A percentile compares a stretch with the other conserved stretches of the same genome.
Evolutionary conservation across 2,888 invertebrate species (phyloP).

Genomic region (Rhamphomyia laevipes): DNA sequence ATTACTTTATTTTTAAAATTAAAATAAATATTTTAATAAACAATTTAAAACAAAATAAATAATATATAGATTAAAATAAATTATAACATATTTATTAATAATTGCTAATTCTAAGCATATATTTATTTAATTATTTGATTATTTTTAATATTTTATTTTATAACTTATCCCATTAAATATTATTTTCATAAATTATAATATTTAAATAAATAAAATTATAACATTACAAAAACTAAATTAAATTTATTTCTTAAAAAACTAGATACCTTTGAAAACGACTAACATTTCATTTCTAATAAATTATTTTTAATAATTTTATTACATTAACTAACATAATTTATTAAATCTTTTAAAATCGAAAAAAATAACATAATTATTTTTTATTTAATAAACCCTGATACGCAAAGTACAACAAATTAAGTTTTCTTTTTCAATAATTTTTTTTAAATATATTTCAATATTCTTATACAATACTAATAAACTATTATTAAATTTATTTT

Average conservation of each 20-base stretch:
- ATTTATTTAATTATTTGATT: slow-evolving; percentile 36
- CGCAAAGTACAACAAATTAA: slow-evolving; percentile 56
- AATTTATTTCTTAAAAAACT: slow-evolving; percentile 54
- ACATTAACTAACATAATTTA: slow-evolving; percentile 47
- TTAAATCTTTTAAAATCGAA: slow-evolving; percentile 53
- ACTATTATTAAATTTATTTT: slow-evolving; percentile 44
- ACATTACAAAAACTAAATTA: slow-evolving; percentile 28
- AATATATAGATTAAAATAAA: slow-evolving; percentile 40
- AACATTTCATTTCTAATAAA: slow-evolving; percentile 52
- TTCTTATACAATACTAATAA: slow-evolving; percentile 46
- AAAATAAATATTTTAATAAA: slow-evolving; percentile 36
- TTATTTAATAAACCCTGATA: slow-evolving; percentile 56
- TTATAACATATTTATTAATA: slow-evolving; percentile 40
- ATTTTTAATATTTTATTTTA: slow-evolving; percentile 44
- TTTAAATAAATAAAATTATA: slow-evolving; percentile 24
- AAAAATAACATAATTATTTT: slow-evolving; percentile 35
- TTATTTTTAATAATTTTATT: slow-evolving; percentile 48
- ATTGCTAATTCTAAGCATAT: slow-evolving; percentile 47
- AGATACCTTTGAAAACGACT: slow-evolving; percentile 55
- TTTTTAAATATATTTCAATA: slow-evolving; percentile 42
- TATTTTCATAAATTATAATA: slow-evolving; percentile 33
- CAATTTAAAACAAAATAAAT: slow-evolving; percentile 36
- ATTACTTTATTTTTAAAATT: slow-evolving; percentile 39
- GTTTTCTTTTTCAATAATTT: slow-evolving; percentile 42
- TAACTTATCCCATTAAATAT: slow-evolving; percentile 50